These are phyloP conservation scores for Archips xylosteana DNA, from an alignment of 2,888 invertebrate species.

Conservation along the genomic window DNA sequence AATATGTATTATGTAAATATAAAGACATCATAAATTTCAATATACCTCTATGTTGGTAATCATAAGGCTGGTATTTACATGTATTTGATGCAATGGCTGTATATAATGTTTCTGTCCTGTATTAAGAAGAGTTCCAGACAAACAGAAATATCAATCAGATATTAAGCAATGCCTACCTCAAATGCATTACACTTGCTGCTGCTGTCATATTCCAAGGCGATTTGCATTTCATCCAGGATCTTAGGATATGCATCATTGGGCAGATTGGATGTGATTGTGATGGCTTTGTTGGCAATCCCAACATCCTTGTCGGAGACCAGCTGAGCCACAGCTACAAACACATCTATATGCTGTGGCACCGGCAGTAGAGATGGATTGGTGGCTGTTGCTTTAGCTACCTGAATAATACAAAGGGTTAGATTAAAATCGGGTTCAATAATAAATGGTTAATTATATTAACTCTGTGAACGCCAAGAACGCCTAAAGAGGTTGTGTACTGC, in stretches of 20 bases:
- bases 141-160: neutral
- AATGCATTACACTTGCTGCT: constrained; percentile 88
- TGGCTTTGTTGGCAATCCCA: constrained; percentile 86
- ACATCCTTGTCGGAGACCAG: constrained; percentile 86
- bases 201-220: constrained; percentile 84
- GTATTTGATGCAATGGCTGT: too few relatives aligned
- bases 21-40: too few relatives aligned
- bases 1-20: too few relatives aligned
- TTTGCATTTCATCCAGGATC: constrained; percentile 84
- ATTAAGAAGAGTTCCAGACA: neutral
- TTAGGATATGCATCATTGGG: constrained; percentile 83
- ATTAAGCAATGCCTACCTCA: constrained; percentile 78
- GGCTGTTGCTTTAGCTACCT: constrained; percentile 71
- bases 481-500: too few relatives aligned
- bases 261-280: constrained; percentile 81
- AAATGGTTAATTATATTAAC: neutral
- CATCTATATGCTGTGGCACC: constrained; percentile 76
- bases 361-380: constrained; percentile 62
- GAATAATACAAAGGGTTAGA: constrained; percentile 43
- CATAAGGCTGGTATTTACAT: too few relatives aligned
- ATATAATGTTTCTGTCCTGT: neutral
- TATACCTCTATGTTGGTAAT: too few relatives aligned
- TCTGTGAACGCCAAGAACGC: too few relatives aligned
- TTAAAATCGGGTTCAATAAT: neutral
- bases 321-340: constrained; percentile 85